Base-by-base conservation (phyloP, 2,797 vertebrate species). In the Falco cherrug region DNA sequence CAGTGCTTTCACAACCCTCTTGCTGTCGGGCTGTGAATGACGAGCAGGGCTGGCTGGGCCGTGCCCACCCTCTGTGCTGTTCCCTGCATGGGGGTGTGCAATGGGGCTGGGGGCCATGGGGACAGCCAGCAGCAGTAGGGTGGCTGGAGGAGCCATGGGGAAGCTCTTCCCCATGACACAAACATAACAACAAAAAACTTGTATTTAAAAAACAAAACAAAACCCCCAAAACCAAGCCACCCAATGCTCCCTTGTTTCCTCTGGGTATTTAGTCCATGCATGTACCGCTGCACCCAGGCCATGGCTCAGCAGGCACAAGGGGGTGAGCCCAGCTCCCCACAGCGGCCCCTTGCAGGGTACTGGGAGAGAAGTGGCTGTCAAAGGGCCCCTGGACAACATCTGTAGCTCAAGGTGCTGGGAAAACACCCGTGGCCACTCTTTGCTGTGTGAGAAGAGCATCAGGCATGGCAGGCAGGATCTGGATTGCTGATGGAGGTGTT, bases 151-250 rank as follows among this genome's bases (percentile, higher is more conserved):
- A 67, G 25, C 17, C 7, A 0, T 12, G 8, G 41, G 51, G 33
- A 12, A 64, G 9, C 8, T 33, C 45, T 77, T 28, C 20, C 10
- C 43, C 15, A 2, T 18, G 8, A 35, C 20, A 7, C 19, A 71
- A 82, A 43, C 2, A 2, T 21, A 67, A 20, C 10, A 59, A 84
- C n/a, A 33, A 35, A 80, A 70, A 51, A 5, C 4, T 6, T 16
- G 45, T 35, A 16, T 54, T 41, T 8, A 11, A 37, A 33, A 7
- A 59, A 20, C 11, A 11, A 24, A 37, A 39, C 33, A 18, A 26
- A 11, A 22, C 41, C 6, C 41, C 43, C 20, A 54, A 10, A 39
- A 9, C 1, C 0, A 21, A 11, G 1, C 67, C 8, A 0, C 47
- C 45, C 45, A 45, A 45, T 18, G 7, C 45, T 18, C 45, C 16